These are phyloP conservation scores for Drosophila anomelani DNA, from an alignment of 2,888 invertebrate genomes.

Conservation along the genomic window DNA sequence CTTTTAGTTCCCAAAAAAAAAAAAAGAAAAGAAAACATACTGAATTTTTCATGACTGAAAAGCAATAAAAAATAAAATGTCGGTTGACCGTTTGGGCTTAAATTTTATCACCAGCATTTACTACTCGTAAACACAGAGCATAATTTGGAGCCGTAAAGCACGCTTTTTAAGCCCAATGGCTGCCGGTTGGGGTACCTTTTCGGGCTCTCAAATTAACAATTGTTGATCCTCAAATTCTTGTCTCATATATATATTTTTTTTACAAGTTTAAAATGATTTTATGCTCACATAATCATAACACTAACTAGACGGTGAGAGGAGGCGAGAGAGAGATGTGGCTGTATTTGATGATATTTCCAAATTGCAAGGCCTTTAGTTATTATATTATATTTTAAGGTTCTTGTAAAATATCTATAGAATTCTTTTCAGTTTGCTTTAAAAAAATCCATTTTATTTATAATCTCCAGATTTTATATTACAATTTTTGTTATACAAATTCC, in stretches of 20 bases:
- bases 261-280: constrained; percentile 7
- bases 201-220: constrained; percentile 3
- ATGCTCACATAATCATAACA: background rate
- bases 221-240: background rate
- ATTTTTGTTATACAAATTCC: background rate
- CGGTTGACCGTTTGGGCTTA: constrained; percentile 5
- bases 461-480: background rate
- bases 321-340: background rate
- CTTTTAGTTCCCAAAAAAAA: background rate
- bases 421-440: no score
- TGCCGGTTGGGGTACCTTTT: no score
- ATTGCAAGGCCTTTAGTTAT: background rate
- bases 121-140: constrained; percentile 9
- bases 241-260: background rate
- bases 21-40: background rate
- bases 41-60: constrained; percentile 5
- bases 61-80: constrained; percentile 4
- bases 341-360: no score
- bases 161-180: no score
- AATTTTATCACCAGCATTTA: constrained; percentile 16
- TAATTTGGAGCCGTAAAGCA: no score
- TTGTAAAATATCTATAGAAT: no score
- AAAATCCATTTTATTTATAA: background rate
- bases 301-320: background rate
- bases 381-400: no score